Percentiles rank a stretch among this genome's conserved stretches.
Conservation (phyloP, 2,113 vertebrate genomes). For the Scolopax mira region DNA sequence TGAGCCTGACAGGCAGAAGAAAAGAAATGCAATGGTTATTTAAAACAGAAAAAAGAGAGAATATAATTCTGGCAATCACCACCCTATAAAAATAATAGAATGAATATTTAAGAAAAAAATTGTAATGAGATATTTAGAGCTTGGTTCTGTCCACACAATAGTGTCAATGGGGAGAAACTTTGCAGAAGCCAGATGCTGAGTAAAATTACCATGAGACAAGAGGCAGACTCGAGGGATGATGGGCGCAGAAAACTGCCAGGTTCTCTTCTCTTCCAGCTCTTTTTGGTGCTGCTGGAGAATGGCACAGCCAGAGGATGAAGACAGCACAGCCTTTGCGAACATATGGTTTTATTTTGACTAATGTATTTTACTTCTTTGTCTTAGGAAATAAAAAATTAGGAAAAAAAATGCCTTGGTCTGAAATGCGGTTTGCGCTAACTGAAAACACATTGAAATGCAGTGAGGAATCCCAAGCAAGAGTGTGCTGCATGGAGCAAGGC, state of each 20-base stretch:
- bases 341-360: slow-evolving; percentile 52
- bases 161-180: slow-evolving; percentile 8
- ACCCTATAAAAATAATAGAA: slow-evolving; percentile 28
- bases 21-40: not conserved
- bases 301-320: not conserved
- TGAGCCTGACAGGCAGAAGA: not conserved
- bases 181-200: not conserved
- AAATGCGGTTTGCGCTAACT: slow-evolving; percentile 19
- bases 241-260: not conserved
- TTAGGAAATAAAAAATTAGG: slow-evolving; percentile 45
- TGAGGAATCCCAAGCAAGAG: slow-evolving; percentile 9
- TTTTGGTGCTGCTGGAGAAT: not conserved
- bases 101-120: not conserved
- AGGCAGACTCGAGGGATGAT: not conserved
- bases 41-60: not conserved
- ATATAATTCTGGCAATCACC: slow-evolving; percentile 14
- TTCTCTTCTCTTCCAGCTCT: not conserved
- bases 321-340: not conserved
- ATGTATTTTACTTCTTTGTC: slow-evolving; percentile 50
- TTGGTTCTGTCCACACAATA: slow-evolving; percentile 15
- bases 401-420: not conserved
- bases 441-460: slow-evolving; percentile 35
- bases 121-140: slow-evolving; percentile 38
- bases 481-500: not conserved
- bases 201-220: not conserved